Percentiles rank a stretch among this genome's conserved stretches.
phyloP scores from a whole-genome alignment of 2,797 vertebrate species.

The Ibycter americanus region DNA sequence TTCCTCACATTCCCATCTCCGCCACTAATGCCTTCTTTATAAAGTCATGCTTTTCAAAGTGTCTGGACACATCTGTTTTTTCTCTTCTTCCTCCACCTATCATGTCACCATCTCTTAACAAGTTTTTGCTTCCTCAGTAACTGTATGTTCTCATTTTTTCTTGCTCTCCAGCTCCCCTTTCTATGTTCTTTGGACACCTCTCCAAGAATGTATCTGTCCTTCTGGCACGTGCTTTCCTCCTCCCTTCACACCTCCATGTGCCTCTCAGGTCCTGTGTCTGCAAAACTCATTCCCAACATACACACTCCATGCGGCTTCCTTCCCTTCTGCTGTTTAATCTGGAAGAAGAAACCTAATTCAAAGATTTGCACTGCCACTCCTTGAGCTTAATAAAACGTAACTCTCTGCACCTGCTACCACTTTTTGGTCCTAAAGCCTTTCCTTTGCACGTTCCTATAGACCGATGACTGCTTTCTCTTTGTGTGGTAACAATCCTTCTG shows the following conservation, averaged over 20 bases:
- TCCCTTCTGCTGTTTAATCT: slow-evolving; percentile 5
- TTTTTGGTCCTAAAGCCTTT: background rate
- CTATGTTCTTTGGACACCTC: slow-evolving; percentile 3
- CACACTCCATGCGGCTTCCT: background rate
- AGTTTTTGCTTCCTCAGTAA: background rate
- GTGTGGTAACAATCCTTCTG: background rate
- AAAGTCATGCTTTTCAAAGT: background rate
- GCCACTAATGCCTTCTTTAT: background rate
- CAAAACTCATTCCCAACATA: slow-evolving; percentile 6
- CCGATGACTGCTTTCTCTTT: background rate
- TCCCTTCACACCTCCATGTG: background rate
- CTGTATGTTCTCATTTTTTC: background rate
- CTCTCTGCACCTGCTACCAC: background rate
- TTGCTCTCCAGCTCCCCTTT: background rate
- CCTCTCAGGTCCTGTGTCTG: background rate
- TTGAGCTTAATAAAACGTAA: background rate
- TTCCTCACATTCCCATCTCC: background rate
- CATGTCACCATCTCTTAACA: background rate
- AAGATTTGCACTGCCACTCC: background rate
- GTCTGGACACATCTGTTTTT: background rate
- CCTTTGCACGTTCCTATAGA: background rate
- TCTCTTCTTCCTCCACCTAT: background rate
- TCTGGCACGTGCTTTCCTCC: background rate
- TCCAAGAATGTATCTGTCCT: background rate
- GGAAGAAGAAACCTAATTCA: slow-evolving; percentile 8